Evolutionary conservation across 2,888 invertebrate species (phyloP), one percentile per base, ranked within the genome.

Genomic region (Iphiclides podalirius): DNA sequence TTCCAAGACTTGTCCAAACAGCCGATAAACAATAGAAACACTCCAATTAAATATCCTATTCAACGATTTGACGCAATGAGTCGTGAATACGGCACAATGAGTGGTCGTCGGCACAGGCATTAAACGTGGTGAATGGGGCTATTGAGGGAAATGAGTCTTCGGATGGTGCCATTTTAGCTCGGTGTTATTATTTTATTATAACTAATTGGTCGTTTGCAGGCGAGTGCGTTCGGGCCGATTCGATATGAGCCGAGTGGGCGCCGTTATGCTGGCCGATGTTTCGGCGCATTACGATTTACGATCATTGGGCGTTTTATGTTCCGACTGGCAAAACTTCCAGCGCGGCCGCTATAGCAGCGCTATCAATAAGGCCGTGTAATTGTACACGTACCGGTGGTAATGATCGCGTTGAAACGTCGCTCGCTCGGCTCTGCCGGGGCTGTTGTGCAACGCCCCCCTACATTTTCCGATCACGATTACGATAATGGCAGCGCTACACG

Each of bases 61-160:
- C 73, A 69, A 79, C 74, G 81, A 75, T 66, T 64, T 70, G 72
- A 73, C 71, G 80, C 82, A 81, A 82, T 78, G 81, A 76, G 66
- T 75, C 75, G 76, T 80, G 79, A 77, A 82, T 75, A 77, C 78
- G 76, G 72, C 67, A 75, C 78, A 75, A 76, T 77, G 70, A 72
- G 65, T 64, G n/a, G 71, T 69, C 70, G 72, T 70, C 70, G 72
- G 71, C 72, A 75, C 75, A 72, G 66, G 72, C 69, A 75, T 70
- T 70, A 71, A 75, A 62, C n/a, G n/a, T n/a, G n/a, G n/a, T 60
- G 67, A 71, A 67, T 64, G 38, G 38, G 59, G 64, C 64, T 58
- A 67, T 77, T 72, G 68, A 70, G 65, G 65, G 69, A 72, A 74
- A 72, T 68, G 67, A 72, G 59, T 67, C 58, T 68, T 69, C 59